Percentiles rank a stretch among this genome's conserved stretches.
These are phyloP conservation scores for Drymonia ruficornis DNA, from an alignment of 2,888 invertebrate species.

Conservation along the genomic window DNA sequence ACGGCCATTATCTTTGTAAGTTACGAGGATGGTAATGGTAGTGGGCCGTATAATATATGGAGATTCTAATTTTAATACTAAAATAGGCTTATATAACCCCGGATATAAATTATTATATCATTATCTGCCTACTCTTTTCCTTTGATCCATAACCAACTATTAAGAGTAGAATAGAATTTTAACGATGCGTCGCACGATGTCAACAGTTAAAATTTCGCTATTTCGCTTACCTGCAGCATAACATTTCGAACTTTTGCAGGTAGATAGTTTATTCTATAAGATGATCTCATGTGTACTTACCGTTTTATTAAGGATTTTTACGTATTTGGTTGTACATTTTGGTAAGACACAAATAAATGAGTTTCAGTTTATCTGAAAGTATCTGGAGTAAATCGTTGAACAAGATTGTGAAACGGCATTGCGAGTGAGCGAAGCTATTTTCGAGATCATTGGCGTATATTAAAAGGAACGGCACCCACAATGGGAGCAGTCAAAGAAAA, in stretches of 20 bases:
- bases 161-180: no score
- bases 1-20: conserved; percentile 50
- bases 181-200: no score
- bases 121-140: no score
- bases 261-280: no score
- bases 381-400: not conserved
- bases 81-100: conserved; percentile 4
- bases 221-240: no score
- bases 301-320: no score
- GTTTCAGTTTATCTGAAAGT: conserved; percentile 19
- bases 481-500: conserved; percentile 43
- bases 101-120: not conserved
- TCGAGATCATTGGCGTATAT: conserved; percentile 41
- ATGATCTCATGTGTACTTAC: no score
- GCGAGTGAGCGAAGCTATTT: conserved; percentile 35
- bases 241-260: no score
- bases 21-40: conserved; percentile 41
- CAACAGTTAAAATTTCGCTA: no score
- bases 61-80: conserved; percentile 23
- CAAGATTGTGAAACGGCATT: conserved; percentile 36
- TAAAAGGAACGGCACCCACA: conserved; percentile 38
- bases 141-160: no score
- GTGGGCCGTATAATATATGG: conserved; percentile 28
- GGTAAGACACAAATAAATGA: conserved; percentile 6
- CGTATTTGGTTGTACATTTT: not conserved